Evolutionary conservation across 2,888 invertebrate species (phyloP).

Genomic region (Cataglyphis rosenhaueri): DNA sequence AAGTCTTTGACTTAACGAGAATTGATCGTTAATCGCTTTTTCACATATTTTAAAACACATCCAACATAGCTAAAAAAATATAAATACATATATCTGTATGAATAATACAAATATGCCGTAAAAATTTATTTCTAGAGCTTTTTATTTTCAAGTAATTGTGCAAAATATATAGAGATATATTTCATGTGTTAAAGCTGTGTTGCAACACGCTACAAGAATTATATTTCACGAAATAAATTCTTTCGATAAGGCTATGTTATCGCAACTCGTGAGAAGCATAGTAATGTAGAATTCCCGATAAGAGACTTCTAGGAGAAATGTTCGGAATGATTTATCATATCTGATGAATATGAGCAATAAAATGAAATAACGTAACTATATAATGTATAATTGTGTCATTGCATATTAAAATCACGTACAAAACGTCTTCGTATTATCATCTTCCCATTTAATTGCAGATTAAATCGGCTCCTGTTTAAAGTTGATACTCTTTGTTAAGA

Average conservation of each 20-base stretch:
- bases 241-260: neutral
- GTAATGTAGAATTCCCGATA: neutral
- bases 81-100: neutral
- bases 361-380: neutral
- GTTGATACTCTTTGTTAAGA: neutral
- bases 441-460: neutral
- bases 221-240: slow-evolving; percentile 8
- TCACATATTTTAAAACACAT: neutral
- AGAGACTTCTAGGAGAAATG: neutral
- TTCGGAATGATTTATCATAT: neutral
- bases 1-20: slow-evolving; percentile 7
- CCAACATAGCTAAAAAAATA: neutral
- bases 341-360: neutral
- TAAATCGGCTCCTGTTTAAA: neutral
- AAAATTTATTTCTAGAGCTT: neutral
- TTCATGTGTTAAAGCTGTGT: neutral
- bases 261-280: neutral
- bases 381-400: no score
- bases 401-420: slow-evolving; percentile 7
- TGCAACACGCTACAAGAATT: neutral
- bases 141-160: slow-evolving; percentile 26
- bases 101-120: neutral
- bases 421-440: neutral
- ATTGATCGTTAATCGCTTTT: slow-evolving; percentile 2
- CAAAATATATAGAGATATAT: neutral